Conservation (phyloP, 2,797 vertebrate species). For the Coluber constrictor region DNA sequence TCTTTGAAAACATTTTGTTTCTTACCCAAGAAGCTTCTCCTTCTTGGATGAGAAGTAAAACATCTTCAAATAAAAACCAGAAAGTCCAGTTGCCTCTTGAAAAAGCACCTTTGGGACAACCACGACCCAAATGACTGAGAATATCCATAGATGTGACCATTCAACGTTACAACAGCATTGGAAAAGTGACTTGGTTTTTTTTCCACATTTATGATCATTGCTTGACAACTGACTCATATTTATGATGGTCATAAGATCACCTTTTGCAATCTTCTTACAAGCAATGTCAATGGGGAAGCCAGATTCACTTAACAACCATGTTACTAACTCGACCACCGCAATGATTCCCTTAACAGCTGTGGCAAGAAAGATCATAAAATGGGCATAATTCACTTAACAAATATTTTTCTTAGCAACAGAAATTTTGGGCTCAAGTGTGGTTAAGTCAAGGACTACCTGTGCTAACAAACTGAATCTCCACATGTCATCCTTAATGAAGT, state of each 20-base stretch:
- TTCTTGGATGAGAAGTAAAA: too few species aligned
- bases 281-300: neutral
- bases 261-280: too few species aligned
- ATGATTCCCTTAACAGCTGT: neutral
- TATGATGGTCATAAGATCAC: neutral
- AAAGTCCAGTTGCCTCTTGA: too few species aligned
- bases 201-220: neutral
- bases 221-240: neutral
- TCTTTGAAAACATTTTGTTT: too few species aligned
- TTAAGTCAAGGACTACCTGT: neutral
- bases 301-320: neutral
- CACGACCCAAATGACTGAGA: too few species aligned
- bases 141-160: neutral
- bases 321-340: neutral
- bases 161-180: neutral
- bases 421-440: neutral
- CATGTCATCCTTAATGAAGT: too few species aligned
- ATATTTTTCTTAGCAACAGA: neutral
- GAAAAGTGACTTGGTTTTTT: neutral
- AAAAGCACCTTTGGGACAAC: too few species aligned
- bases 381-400: neutral
- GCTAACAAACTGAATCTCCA: neutral
- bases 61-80: too few species aligned
- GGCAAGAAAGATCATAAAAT: neutral
- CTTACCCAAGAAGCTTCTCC: too few species aligned